phyloP scores from a whole-genome alignment of 2,888 invertebrate species.

The Ochropleura plecta region DNA sequence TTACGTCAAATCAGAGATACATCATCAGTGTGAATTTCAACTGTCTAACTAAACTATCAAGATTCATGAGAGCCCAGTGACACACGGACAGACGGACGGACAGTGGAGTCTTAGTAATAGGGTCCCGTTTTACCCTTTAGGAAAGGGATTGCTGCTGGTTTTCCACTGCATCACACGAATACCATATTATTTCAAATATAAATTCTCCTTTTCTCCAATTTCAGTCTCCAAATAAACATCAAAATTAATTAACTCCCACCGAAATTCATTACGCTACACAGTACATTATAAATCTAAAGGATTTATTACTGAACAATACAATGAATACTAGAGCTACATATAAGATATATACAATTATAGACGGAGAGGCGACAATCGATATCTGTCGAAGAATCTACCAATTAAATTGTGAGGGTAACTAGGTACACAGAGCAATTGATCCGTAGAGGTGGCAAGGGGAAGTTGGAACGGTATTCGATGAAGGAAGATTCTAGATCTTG shows the following conservation, averaged over 20 bases:
- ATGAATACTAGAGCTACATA: conserved; percentile 39
- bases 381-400: conserved; percentile 84
- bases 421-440: conserved; percentile 67
- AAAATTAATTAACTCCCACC: conserved; percentile 58
- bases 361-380: conserved; percentile 71
- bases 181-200: background rate
- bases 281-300: conserved; percentile 55
- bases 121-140: too few relatives aligned
- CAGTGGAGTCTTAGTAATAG: too few relatives aligned
- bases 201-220: background rate
- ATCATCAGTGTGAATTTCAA: too few relatives aligned
- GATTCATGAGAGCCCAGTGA: too few relatives aligned
- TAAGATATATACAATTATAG: conserved; percentile 55
- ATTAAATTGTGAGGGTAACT: conserved; percentile 84
- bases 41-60: too few relatives aligned
- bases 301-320: conserved; percentile 64
- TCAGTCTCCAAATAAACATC: conserved; percentile 38
- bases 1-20: too few relatives aligned
- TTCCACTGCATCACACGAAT: background rate
- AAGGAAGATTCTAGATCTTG: background rate
- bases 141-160: background rate
- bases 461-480: background rate
- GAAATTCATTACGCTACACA: conserved; percentile 51
- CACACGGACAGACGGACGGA: too few relatives aligned
- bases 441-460: conserved; percentile 56